Percentiles rank a stretch among this genome's conserved stretches.
Conservation (phyloP, 2,797 vertebrate genomes). For the Sardinella longiceps region DNA sequence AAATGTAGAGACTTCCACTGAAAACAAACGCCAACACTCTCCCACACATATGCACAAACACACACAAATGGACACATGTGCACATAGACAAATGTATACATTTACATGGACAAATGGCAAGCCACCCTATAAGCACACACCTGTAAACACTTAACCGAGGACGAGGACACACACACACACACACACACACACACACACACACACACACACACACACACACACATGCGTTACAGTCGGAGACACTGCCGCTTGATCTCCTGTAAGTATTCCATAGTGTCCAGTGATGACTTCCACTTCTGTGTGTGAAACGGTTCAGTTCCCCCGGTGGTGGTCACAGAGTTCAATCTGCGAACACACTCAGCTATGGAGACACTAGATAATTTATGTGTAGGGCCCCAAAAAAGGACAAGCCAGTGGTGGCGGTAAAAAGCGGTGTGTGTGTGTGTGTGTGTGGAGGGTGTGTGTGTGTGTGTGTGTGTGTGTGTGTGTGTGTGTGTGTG, state of each 20-base stretch:
- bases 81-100: not conserved
- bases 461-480: too few species aligned
- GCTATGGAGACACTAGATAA: not conserved
- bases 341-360: not conserved
- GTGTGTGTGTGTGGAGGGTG: too few species aligned
- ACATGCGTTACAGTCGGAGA: not conserved
- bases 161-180: not conserved
- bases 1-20: not conserved
- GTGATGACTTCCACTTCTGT: not conserved
- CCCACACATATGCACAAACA: not conserved
- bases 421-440: not conserved
- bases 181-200: slow-evolving; percentile 1
- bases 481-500: too few species aligned
- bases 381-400: not conserved
- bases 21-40: not conserved
- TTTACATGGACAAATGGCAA: not conserved
- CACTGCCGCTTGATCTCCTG: not conserved
- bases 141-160: slow-evolving; percentile 12
- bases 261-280: slow-evolving; percentile 17
- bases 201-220: slow-evolving; percentile 10
- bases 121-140: not conserved
- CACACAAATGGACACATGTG: slow-evolving; percentile 4
- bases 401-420: not conserved
- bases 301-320: not conserved
- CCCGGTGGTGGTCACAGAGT: not conserved